phyloP scores from a whole-genome alignment of 2,888 invertebrate species.

The Cinara cedri region DNA sequence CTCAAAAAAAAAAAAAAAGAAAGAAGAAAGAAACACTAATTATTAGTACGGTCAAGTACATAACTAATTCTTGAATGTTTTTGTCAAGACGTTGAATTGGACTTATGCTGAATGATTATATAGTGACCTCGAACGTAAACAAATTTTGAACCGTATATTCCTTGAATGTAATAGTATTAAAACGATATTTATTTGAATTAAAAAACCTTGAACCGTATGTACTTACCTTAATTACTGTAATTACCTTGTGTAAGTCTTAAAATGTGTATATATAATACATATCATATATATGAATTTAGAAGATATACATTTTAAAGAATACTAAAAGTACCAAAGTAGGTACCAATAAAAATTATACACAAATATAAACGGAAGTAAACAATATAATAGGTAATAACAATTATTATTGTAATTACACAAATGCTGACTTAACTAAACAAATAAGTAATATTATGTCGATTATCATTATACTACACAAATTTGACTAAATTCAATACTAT shows the following conservation, averaged over 20 bases:
- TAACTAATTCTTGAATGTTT: neutral
- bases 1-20: too few species aligned
- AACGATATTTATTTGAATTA: slow-evolving; percentile 17
- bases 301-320: too few species aligned
- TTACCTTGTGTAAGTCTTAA: slow-evolving; percentile 4
- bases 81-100: neutral
- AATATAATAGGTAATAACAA: neutral
- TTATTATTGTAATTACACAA: neutral
- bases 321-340: neutral
- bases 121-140: slow-evolving; percentile 25
- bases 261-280: too few species aligned
- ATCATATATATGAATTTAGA: neutral
- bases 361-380: neutral
- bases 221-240: too few species aligned
- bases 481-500: too few species aligned
- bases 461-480: too few species aligned
- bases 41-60: neutral
- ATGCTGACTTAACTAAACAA: too few species aligned
- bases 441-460: too few species aligned
- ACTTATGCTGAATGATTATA: neutral
- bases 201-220: slow-evolving; percentile 14
- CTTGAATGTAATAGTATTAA: slow-evolving; percentile 34
- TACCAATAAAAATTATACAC: neutral
- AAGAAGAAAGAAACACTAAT: neutral
- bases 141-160: slow-evolving; percentile 33